These are phyloP conservation scores for Drosophila vallismaia DNA, from an alignment of 2,888 invertebrate genomes.

Conservation along the genomic window DNA sequence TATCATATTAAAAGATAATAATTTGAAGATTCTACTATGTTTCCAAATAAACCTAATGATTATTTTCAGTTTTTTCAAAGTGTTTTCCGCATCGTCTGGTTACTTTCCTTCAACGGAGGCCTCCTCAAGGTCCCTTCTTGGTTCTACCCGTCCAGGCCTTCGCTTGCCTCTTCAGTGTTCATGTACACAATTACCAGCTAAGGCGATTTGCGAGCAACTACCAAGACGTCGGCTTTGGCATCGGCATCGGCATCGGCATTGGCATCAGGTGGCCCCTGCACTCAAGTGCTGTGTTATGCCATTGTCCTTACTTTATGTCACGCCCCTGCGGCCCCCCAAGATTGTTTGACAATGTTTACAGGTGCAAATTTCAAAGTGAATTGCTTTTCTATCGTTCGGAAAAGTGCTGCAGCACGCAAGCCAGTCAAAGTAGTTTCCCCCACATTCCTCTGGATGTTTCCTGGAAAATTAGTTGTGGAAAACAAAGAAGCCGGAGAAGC, in stretches of 20 bases:
- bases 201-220: constrained; percentile 66
- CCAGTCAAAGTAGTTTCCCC: constrained; percentile 54
- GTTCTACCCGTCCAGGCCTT: constrained; percentile 16
- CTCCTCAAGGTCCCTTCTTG: constrained; percentile 20
- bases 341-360: constrained; percentile 77
- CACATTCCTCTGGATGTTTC: constrained; percentile 22
- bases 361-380: constrained; percentile 80
- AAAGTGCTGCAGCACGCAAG: constrained; percentile 76
- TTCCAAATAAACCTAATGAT: not conserved
- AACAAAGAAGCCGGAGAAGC: not conserved
- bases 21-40: not conserved
- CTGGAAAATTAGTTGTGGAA: constrained; percentile 63
- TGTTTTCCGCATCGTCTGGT: constrained; percentile 20
- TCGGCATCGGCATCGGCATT: no score
- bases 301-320: constrained; percentile 55
- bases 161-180: constrained; percentile 58
- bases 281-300: constrained; percentile 68
- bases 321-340: constrained; percentile 18
- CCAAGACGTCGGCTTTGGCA: constrained; percentile 8
- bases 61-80: constrained; percentile 1
- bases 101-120: constrained; percentile 30
- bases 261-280: constrained; percentile 66
- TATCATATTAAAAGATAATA: not conserved
- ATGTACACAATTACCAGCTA: constrained; percentile 77
- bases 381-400: constrained; percentile 79